Percentiles rank a stretch among this genome's conserved stretches.
Evolutionary conservation across 1,140 invertebrate genomes (phyloP).

Genomic region (silkworm (Bombyx mori)): DNA sequence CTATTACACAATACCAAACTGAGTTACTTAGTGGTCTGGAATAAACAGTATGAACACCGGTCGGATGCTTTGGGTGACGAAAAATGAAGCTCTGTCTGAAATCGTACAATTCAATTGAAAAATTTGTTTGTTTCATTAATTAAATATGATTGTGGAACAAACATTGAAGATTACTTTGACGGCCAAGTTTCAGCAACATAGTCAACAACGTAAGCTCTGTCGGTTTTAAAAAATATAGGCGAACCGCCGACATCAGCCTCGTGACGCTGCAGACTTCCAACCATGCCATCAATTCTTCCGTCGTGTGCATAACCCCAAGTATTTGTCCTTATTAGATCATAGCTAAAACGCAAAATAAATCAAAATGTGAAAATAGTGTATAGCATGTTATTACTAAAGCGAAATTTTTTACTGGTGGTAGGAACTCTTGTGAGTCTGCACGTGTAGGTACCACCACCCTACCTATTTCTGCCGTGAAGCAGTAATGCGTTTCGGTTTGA

Average conservation of each 20-base stretch:
- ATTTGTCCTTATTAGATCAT: conserved; percentile 65
- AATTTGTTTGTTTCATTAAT: not conserved
- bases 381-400: not conserved
- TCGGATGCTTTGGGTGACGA: conserved; percentile 73
- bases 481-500: too few species aligned
- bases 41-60: conserved; percentile 73
- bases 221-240: conserved; percentile 72
- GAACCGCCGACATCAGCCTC: conserved; percentile 74
- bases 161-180: conserved; percentile 57
- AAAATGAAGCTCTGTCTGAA: conserved; percentile 74
- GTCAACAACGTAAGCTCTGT: conserved; percentile 73
- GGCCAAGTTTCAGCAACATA: conserved; percentile 74
- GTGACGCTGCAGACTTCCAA: conserved; percentile 73
- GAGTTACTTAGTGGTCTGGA: conserved; percentile 68
- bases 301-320: conserved; percentile 78
- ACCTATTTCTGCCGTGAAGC: too few species aligned
- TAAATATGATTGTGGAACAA: not conserved
- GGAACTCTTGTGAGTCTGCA: too few species aligned
- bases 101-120: not conserved
- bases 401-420: not conserved
- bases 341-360: conserved; percentile 36
- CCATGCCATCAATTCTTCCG: conserved; percentile 77
- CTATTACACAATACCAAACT: conserved; percentile 71
- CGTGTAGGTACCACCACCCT: too few species aligned
- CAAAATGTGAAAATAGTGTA: not conserved